These are phyloP conservation scores for Sturmia bella DNA, from an alignment of 2,888 invertebrate genomes.

Conservation along the genomic window DNA sequence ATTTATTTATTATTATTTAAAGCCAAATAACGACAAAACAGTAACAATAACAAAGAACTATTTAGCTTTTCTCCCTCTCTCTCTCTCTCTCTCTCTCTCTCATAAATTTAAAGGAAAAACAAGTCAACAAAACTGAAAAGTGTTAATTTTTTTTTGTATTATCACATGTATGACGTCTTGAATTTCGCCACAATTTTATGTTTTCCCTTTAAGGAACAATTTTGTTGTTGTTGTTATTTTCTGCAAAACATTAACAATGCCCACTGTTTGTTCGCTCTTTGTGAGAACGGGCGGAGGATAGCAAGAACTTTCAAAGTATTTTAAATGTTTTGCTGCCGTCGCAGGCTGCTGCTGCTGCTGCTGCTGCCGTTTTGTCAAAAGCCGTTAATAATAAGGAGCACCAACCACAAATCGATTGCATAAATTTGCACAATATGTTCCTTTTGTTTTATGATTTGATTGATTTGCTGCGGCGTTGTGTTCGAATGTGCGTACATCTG, in stretches of 20 bases:
- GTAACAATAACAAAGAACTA: constrained; percentile 2
- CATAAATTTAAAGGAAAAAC: constrained; percentile 16
- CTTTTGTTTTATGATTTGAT: background rate
- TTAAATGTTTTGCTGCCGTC: too few species aligned
- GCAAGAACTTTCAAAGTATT: too few species aligned
- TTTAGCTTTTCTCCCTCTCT: background rate
- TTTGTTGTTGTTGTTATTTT: too few species aligned
- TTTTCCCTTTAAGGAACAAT: too few species aligned
- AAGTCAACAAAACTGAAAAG: constrained; percentile 51
- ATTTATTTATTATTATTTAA: constrained; percentile 9
- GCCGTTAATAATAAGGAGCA: too few species aligned
- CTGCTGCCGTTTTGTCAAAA: too few species aligned
- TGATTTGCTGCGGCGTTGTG: background rate
- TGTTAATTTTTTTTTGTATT: constrained; percentile 15
- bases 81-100: background rate
- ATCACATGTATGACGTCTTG: constrained; percentile 35
- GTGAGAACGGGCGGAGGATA: too few species aligned
- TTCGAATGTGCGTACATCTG: too few species aligned
- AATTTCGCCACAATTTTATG: background rate
- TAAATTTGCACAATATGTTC: constrained; percentile 11
- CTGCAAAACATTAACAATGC: background rate
- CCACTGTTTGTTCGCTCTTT: too few species aligned
- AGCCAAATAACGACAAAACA: constrained; percentile 22
- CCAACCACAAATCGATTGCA: constrained; percentile 25
- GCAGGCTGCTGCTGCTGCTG: too few species aligned